Conservation (phyloP, 2,113 vertebrate genomes). For the Gasterosteus nipponicus region DNA sequence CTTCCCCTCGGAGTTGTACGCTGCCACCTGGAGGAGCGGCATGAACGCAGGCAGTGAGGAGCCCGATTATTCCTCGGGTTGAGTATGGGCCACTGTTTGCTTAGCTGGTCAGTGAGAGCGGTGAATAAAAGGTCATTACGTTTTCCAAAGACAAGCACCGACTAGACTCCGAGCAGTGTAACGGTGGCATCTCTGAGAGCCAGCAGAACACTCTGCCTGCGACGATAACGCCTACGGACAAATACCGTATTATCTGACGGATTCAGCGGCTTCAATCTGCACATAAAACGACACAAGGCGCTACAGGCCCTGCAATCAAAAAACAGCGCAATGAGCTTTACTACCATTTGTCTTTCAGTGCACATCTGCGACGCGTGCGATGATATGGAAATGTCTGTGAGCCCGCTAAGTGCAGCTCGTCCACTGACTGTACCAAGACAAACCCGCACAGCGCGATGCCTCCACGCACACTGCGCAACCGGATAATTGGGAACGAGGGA, state of each 20-base stretch:
- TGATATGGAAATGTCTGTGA: constrained; percentile 31
- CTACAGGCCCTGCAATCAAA: not conserved
- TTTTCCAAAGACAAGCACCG: constrained; percentile 32
- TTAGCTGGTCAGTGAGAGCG: constrained; percentile 6
- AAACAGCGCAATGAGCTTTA: constrained; percentile 31
- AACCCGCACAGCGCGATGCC: constrained; percentile 26
- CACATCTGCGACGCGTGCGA: constrained; percentile 10
- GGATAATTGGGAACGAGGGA: constrained; percentile 49
- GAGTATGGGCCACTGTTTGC: not conserved
- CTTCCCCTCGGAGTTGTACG: constrained; percentile 96
- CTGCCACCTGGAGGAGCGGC: constrained; percentile 85
- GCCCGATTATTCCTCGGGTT: not conserved
- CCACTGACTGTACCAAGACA: constrained; percentile 27
- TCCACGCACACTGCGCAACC: constrained; percentile 21
- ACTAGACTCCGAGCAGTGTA: constrained; percentile 2
- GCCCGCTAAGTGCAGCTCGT: constrained; percentile 41
- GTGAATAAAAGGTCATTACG: constrained; percentile 28
- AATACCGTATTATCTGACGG: constrained; percentile 30
- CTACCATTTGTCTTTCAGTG: constrained; percentile 43
- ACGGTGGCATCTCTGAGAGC: constrained; percentile 9
- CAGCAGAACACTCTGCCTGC: not conserved
- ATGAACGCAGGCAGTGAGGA: constrained; percentile 24
- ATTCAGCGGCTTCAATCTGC: not conserved
- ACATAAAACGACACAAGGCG: not conserved
- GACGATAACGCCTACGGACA: constrained; percentile 26